Percentiles rank a stretch among this genome's conserved stretches.
Conservation (phyloP, 2,797 vertebrate species). For the Propithecus perrieri region DNA sequence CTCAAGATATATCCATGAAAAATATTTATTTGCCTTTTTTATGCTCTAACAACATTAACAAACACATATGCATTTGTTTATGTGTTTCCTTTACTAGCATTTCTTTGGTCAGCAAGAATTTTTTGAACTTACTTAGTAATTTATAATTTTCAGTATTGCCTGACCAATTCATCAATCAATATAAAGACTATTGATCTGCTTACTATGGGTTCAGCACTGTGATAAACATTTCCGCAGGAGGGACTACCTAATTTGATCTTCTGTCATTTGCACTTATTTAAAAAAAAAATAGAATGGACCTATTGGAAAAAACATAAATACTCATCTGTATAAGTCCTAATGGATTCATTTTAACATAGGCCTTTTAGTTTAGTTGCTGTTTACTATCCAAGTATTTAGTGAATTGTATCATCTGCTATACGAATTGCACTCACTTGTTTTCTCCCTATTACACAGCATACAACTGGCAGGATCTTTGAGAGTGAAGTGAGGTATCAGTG, state of each 20-base stretch:
- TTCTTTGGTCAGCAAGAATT: background rate
- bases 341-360: background rate
- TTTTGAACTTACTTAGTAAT: background rate
- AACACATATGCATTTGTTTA: background rate
- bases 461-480: slow-evolving; percentile 89
- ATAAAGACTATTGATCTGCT: background rate
- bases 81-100: background rate
- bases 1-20: background rate
- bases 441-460: slow-evolving; percentile 83
- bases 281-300: background rate
- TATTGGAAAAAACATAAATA: background rate
- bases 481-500: slow-evolving; percentile 92
- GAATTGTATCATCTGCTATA: background rate
- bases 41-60: background rate
- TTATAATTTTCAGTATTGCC: background rate
- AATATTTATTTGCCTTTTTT: background rate
- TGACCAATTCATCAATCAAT: background rate
- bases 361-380: background rate
- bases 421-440: background rate
- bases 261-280: background rate
- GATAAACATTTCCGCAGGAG: background rate
- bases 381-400: background rate
- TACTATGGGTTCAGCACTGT: background rate
- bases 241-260: background rate
- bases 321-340: background rate